A percentile compares a stretch with the other conserved stretches of the same genome.
phyloP scores from a whole-genome alignment of 2,797 vertebrate genomes.

The Loris lydekkerianus region DNA sequence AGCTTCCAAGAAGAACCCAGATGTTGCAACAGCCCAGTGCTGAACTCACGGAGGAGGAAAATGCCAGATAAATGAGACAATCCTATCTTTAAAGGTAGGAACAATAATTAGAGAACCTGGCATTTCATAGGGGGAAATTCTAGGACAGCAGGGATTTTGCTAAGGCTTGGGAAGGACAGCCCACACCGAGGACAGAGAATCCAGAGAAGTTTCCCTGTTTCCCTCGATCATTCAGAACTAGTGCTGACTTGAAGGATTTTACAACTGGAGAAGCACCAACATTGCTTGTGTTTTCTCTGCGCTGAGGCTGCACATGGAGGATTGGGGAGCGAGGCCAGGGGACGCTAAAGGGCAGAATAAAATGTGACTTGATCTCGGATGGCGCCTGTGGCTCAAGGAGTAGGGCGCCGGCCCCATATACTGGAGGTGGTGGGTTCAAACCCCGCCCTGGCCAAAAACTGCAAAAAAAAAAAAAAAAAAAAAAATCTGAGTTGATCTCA shows the following conservation, averaged over 20 bases:
- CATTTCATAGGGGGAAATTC: neutral
- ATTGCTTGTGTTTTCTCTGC: neutral
- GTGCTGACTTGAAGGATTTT: too few relatives aligned
- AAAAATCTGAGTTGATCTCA: too few relatives aligned
- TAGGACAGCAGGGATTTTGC: neutral
- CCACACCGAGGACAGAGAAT: neutral
- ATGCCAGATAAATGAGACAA: neutral
- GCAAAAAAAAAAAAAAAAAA: too few relatives aligned
- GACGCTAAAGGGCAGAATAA: neutral
- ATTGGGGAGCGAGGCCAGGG: fast-evolving
- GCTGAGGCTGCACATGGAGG: too few relatives aligned
- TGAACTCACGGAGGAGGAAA: neutral
- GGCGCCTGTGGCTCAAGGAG: too few relatives aligned
- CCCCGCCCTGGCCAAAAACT: too few relatives aligned
- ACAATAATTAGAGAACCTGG: neutral
- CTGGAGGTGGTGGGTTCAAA: too few relatives aligned
- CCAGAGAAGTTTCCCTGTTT: neutral
- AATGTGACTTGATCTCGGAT: neutral
- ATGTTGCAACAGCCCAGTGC: neutral
- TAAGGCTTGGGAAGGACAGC: neutral
- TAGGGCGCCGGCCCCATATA: too few relatives aligned
- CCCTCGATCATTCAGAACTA: neutral
- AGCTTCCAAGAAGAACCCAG: neutral
- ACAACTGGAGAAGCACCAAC: neutral
- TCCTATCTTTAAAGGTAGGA: neutral